Conservation (phyloP, 2,888 invertebrate species). For the Drosophila meridionalis region DNA sequence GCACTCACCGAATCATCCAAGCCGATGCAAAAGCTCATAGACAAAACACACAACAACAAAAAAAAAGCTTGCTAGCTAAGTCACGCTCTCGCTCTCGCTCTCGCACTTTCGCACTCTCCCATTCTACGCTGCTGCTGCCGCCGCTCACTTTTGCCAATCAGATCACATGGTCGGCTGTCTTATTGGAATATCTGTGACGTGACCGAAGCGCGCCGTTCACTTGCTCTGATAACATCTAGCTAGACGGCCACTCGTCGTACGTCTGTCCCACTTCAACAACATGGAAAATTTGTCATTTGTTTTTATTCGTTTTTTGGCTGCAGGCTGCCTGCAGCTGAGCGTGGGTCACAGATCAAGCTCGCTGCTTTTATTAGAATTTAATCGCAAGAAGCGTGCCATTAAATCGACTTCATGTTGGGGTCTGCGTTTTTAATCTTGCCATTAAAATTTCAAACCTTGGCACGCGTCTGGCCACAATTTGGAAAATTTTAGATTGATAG, state of each 20-base stretch:
- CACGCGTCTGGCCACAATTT: slow-evolving; percentile 50
- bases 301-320: slow-evolving; percentile 16
- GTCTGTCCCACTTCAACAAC: slow-evolving; percentile 20
- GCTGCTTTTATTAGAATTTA: slow-evolving; percentile 23
- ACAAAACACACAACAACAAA: neutral
- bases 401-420: slow-evolving; percentile 11
- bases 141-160: slow-evolving; percentile 41
- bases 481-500: slow-evolving; percentile 47
- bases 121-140: neutral
- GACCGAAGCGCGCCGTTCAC: slow-evolving; percentile 41
- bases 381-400: slow-evolving; percentile 32
- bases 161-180: slow-evolving; percentile 64
- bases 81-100: slow-evolving; percentile 1
- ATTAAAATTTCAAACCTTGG: slow-evolving; percentile 25
- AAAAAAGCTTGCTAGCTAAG: slow-evolving; percentile 26
- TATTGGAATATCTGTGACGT: slow-evolving; percentile 68
- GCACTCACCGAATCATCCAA: slow-evolving; percentile 12
- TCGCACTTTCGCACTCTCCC: neutral
- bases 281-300: slow-evolving; percentile 34
- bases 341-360: slow-evolving; percentile 27
- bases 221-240: slow-evolving; percentile 57
- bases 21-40: slow-evolving; percentile 29
- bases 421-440: slow-evolving; percentile 44
- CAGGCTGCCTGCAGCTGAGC: slow-evolving; percentile 26
- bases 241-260: slow-evolving; percentile 30